Base-by-base conservation (phyloP, 92 coral and sea anemone species). In the Actinostola sp. region DNA sequence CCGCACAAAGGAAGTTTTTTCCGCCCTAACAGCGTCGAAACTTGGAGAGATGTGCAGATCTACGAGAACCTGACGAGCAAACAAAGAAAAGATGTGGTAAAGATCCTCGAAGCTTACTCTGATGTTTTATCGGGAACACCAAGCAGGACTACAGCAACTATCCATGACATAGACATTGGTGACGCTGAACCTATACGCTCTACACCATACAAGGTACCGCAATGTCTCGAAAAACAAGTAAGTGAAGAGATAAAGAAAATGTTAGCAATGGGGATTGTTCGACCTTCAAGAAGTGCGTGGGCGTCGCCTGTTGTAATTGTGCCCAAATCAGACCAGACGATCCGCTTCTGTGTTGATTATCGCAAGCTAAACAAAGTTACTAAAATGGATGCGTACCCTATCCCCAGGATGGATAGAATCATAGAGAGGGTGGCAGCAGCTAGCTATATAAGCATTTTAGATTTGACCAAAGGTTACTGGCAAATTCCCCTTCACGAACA, bases 211-310 rank as follows among this genome's bases (percentile, higher is more conserved):
- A 59, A 32, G 29, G 53, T 84, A 19, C 84, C 76, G 8, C 84
- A 84, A 45, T 43, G 55, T 26, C 56, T 77, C 34, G 56, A 69
- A 28, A 42, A 58, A 19, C 44, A 8, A 41, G 75, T 63, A n/a
- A 64, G 66, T 46, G 49, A 26, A 4, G 76, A 84, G 42, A 65
- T 77, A 28, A 39, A 84, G 33, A 54, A 64, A 32, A 84, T 84
- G 84, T 39, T 76, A 19, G 58, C 63, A 34, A 38, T 84, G 52
- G 77, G 70, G 14, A 67, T 72, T 20, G 67, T 79, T 19, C 54
- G 80, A 45, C 85, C 77, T 1, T 78, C 82, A 11, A 45, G 12
- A 12, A 85, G 89, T 60, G 82, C 89, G 3, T 78, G 89, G 89
- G 65, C 85, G 27, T 78, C 76, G 19, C 89, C 85, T 13, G 60